These are phyloP conservation scores for Holothuria leucospilota DNA, from an alignment of 53 echinoderm and acorn worm species.

Conservation along the genomic window DNA sequence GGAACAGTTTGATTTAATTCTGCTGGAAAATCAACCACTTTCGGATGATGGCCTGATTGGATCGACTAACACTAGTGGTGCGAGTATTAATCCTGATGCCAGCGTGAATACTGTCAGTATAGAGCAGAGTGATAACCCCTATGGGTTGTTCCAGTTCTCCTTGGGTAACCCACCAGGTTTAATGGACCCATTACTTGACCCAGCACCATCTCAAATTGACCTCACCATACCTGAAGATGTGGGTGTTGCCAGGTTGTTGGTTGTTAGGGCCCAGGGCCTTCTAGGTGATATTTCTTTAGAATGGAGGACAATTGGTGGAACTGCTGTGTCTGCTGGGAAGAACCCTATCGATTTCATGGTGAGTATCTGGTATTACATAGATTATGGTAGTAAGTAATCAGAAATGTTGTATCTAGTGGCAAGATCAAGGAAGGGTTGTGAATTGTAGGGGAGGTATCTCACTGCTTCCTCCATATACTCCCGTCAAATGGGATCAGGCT, in stretches of 20 bases:
- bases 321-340: conserved; percentile 96
- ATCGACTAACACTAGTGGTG: conserved; percentile 94
- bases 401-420: too few relatives aligned
- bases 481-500: too few relatives aligned
- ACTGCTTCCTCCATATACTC: too few relatives aligned
- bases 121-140: conserved; percentile 79
- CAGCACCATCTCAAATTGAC: conserved; percentile 53
- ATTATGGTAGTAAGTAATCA: background rate
- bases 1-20: conserved; percentile 76
- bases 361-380: background rate
- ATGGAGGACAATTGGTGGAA: conserved; percentile 93
- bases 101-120: conserved; percentile 70
- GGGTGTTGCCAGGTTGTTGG: conserved; percentile 76
- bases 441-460: too few relatives aligned
- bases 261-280: conserved; percentile 95
- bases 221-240: conserved; percentile 82
- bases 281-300: conserved; percentile 87
- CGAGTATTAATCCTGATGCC: conserved; percentile 82
- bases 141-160: conserved; percentile 91
- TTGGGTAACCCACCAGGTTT: conserved; percentile 73
- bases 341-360: conserved; percentile 93
- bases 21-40: conserved; percentile 73
- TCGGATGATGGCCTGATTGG: conserved; percentile 95
- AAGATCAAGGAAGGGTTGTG: too few relatives aligned
- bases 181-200: conserved; percentile 79